Evolutionary conservation across 2,888 invertebrate genomes (phyloP), one percentile per base, ranked within the genome.

Genomic region (Pollenia griseotomentosa): DNA sequence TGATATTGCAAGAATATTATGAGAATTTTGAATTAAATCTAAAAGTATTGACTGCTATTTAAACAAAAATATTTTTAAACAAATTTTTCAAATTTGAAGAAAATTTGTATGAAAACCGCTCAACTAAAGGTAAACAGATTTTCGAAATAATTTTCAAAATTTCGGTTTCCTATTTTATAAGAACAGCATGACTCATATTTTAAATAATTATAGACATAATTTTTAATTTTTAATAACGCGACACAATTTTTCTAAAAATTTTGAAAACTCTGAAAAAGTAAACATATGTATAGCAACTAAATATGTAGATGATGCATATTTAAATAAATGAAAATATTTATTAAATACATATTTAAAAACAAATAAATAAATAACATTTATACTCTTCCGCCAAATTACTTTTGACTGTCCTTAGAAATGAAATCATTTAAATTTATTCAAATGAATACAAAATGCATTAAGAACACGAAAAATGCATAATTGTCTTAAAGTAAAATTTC

Each of bases 361-460:
- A 63, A 57, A 57, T 14, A 73, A 63, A 68, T 66, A 74, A 74
- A 74, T n/a, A 48, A 57, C 23, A 79, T 66, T 42, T 61, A 51
- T 65, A 44, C 42, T 44, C 55, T 83, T 78, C 83, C 83, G 83
- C 19, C 44, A 78, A 11, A 66, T 66, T 79, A 79, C 73, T 83
- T 61, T 55, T 40, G 33, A 40, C 66, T 40, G 71, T 77, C 71
- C 65, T 78, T 48, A 14, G 53, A 46, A 53, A 0, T 44, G 33
- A 51, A 48, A 73, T 33, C 55, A 53, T 66, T 55, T 23, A 33
- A 33, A 33, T 33, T 33, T 33, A 33, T 33, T 33, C 33, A 33
- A 33, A 33, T 33, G 33, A 33, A 33, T 55, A 19, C 53, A 71
- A 63, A 19, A 46, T 16, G 23, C 23, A 46, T 10, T 23, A 51